Conservation (phyloP, 2,797 vertebrate species). For the Spondyliosoma cantharus region DNA sequence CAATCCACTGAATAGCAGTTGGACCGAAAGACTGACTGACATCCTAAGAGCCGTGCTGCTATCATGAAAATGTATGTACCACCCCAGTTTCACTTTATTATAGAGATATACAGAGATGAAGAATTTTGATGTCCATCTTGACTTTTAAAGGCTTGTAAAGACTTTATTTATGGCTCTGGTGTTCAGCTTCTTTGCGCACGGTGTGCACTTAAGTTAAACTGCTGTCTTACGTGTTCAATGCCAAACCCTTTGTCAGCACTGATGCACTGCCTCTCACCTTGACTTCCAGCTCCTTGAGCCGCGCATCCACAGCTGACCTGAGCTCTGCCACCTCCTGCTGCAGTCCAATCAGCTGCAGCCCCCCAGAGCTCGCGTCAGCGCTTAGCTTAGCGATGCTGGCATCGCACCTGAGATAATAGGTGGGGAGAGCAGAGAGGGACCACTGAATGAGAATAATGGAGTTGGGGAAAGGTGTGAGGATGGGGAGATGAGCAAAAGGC, state of each 20-base stretch:
- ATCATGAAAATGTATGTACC: not conserved
- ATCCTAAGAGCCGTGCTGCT: not conserved
- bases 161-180: not conserved
- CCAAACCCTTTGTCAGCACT: slow-evolving; percentile 8
- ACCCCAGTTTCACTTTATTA: too few species aligned
- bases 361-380: slow-evolving; percentile 77
- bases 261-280: slow-evolving; percentile 79
- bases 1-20: not conserved
- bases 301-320: slow-evolving; percentile 72
- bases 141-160: not conserved
- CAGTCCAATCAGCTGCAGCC: slow-evolving; percentile 71
- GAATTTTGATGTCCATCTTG: not conserved
- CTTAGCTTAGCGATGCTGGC: slow-evolving; percentile 86
- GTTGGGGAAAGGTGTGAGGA: slow-evolving; percentile 31
- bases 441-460: slow-evolving; percentile 23
- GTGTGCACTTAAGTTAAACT: not conserved
- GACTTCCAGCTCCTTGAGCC: slow-evolving; percentile 80
- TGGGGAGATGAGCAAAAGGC: not conserved
- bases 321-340: slow-evolving; percentile 83
- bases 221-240: not conserved
- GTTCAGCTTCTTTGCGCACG: not conserved
- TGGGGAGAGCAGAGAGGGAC: slow-evolving; percentile 27
- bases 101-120: not conserved
- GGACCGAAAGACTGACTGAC: not conserved
- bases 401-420: slow-evolving; percentile 84